These are phyloP conservation scores for Phyllostomus discolor DNA, from an alignment of 2,113 vertebrate species.

Conservation along the genomic window DNA sequence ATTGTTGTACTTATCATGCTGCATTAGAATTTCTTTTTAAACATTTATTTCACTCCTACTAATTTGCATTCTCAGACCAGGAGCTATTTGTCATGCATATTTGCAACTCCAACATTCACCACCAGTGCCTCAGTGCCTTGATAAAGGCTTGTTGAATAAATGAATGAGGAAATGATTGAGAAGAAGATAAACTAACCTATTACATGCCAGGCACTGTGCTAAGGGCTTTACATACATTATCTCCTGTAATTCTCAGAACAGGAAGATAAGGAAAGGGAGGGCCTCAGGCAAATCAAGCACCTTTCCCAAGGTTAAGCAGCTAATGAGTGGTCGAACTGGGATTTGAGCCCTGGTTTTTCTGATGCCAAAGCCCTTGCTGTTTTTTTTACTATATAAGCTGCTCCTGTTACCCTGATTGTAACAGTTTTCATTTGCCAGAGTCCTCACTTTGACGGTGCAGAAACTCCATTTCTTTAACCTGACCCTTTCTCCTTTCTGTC, in stretches of 20 bases:
- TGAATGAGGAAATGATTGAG: constrained; percentile 46
- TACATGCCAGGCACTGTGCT: neutral
- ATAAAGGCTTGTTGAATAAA: constrained; percentile 42
- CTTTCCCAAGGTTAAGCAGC: neutral
- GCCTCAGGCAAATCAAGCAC: neutral
- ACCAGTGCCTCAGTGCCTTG: neutral
- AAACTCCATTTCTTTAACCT: neutral
- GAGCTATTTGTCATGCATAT: constrained; percentile 61
- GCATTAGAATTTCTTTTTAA: constrained; percentile 59
- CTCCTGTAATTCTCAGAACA: constrained; percentile 27
- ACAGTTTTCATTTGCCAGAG: neutral
- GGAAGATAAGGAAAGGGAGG: neutral
- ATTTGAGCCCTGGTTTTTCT: neutral
- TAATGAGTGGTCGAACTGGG: neutral
- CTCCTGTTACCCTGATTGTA: neutral
- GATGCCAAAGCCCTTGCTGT: neutral
- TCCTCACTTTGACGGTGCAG: neutral
- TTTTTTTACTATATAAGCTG: neutral
- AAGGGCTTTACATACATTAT: neutral
- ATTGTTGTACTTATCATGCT: constrained; percentile 67
- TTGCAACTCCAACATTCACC: neutral
- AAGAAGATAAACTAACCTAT: constrained; percentile 33
- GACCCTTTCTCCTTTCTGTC: neutral
- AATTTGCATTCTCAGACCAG: constrained; percentile 49
- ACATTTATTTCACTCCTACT: constrained; percentile 58